Percentiles rank a stretch among this genome's conserved stretches.
Conservation (phyloP, 2,888 invertebrate genomes). For the Volucella inanis region DNA sequence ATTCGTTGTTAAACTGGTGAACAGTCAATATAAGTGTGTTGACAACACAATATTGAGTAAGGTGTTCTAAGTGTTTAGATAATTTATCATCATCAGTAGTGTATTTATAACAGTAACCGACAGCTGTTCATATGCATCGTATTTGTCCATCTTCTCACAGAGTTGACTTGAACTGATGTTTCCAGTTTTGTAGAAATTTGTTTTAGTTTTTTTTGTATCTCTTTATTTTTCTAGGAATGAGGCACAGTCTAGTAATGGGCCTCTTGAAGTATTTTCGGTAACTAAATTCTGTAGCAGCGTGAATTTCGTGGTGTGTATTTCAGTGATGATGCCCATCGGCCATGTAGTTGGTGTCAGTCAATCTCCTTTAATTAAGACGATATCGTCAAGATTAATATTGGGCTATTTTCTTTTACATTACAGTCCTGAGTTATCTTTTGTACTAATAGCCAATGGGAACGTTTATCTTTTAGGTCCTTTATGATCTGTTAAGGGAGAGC, state of each 20-base stretch:
- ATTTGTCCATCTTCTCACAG: neutral
- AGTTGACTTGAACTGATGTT: neutral
- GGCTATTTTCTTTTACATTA: neutral
- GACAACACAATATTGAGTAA: conserved; percentile 8
- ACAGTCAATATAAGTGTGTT: conserved; percentile 20
- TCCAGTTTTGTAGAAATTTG: conserved; percentile 1
- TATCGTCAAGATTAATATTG: too few relatives aligned
- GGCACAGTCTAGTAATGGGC: conserved; percentile 2
- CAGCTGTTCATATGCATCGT: neutral
- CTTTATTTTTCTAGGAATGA: neutral
- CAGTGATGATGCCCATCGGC: neutral
- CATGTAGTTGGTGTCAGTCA: too few relatives aligned
- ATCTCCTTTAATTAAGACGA: too few relatives aligned
- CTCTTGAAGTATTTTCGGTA: neutral
- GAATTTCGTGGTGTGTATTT: conserved; percentile 1
- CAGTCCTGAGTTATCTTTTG: too few relatives aligned
- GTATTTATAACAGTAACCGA: conserved; percentile 12
- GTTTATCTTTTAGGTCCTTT: conserved; percentile 1
- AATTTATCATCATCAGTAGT: conserved; percentile 15
- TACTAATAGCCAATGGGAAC: too few relatives aligned
- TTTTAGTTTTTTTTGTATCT: neutral
- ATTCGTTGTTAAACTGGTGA: conserved; percentile 22
- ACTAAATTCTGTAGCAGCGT: neutral
- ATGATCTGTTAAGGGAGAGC: accelerated
- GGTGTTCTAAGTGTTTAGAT: conserved; percentile 18